Evolutionary conservation across 2,888 invertebrate species (phyloP).

Genomic region (Nemotelus nigrinus): DNA sequence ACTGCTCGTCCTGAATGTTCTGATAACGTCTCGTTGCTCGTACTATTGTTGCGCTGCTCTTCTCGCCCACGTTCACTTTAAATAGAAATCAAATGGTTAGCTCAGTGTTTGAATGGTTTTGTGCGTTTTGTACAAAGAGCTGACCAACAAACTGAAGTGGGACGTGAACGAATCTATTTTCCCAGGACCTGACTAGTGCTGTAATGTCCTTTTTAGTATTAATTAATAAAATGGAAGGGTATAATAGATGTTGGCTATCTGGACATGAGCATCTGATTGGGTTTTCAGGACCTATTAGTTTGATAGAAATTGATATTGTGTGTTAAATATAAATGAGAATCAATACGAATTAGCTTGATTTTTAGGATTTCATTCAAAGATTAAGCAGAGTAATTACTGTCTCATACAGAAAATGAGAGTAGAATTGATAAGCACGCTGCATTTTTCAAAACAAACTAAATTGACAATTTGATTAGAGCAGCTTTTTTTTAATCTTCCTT

Average conservation of each 20-base stretch:
- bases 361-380: too few relatives aligned
- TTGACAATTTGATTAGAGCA: too few relatives aligned
- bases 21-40: constrained; percentile 25
- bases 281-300: constrained; percentile 37
- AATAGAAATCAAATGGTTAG: constrained; percentile 48
- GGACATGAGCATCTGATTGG: constrained; percentile 46
- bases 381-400: too few relatives aligned
- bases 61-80: constrained; percentile 30
- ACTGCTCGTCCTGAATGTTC: background rate
- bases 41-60: constrained; percentile 30
- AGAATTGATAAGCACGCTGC: too few relatives aligned
- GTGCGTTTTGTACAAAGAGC: constrained; percentile 32
- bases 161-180: constrained; percentile 12
- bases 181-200: constrained; percentile 33
- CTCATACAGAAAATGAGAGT: too few relatives aligned
- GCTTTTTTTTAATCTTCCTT: too few relatives aligned
- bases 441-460: too few relatives aligned
- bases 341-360: background rate
- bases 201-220: constrained; percentile 51
- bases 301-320: background rate
- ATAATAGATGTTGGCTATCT: constrained; percentile 44
- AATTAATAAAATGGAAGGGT: constrained; percentile 48
- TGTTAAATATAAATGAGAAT: background rate
- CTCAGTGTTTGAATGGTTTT: constrained; percentile 47
- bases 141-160: constrained; percentile 32